Conservation (phyloP, 2,113 vertebrate genomes). For the Nothocercus julius region DNA sequence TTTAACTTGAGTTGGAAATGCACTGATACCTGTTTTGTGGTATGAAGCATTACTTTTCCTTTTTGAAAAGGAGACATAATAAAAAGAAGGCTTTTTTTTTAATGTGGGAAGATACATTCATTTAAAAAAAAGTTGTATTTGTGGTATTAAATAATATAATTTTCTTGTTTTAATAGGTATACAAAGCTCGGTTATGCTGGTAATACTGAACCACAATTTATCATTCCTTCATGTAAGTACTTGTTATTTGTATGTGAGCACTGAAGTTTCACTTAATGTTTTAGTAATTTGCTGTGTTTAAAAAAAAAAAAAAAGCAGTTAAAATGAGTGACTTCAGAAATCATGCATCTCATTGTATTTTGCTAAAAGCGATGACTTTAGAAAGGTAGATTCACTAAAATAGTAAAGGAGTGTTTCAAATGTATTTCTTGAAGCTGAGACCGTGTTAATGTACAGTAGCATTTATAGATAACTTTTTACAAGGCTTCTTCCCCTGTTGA, state of each 20-base stretch:
- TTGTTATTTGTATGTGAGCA: not conserved
- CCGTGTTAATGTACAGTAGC: not conserved
- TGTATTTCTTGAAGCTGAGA: not conserved
- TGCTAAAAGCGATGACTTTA: not conserved
- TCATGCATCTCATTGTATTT: not conserved
- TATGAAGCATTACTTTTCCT: not conserved
- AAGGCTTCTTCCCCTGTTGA: not conserved
- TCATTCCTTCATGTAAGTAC: conserved; percentile 97
- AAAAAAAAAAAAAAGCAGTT: not conserved
- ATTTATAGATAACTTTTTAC: not conserved
- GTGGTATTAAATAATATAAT: not conserved
- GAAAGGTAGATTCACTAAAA: not conserved
- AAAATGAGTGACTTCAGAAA: not conserved
- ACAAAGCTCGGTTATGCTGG: conserved; percentile 98
- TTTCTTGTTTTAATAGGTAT: conserved; percentile 83
- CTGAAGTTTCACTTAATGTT: not conserved
- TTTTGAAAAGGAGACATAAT: not conserved
- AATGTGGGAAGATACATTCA: not conserved
- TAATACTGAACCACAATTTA: conserved; percentile 98
- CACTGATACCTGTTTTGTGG: not conserved
- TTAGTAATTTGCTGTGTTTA: not conserved
- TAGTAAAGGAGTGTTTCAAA: not conserved
- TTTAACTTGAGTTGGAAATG: not conserved
- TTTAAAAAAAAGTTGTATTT: not conserved
- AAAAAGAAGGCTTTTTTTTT: not conserved